Evolutionary conservation across 2,113 vertebrate genomes (phyloP).

Genomic region (Scatophagus argus): DNA sequence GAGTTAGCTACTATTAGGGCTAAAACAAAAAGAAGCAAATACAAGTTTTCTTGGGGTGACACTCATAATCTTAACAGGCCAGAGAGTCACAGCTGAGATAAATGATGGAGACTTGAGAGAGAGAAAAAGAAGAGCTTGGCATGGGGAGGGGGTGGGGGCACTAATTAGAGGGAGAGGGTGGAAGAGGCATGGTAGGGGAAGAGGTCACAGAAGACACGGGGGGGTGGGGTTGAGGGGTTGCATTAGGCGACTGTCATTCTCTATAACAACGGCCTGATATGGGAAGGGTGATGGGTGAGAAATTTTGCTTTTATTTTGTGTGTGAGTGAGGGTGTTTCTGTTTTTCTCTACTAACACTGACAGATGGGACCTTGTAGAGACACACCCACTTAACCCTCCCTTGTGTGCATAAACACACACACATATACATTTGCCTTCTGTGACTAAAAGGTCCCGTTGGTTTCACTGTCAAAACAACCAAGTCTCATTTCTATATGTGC

Average conservation of each 20-base stretch:
- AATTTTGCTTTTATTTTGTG: conserved; percentile 51
- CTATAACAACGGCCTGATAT: conserved; percentile 83
- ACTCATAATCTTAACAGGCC: conserved; percentile 27
- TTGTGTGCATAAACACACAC: conserved; percentile 14
- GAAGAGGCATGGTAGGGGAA: conserved; percentile 43
- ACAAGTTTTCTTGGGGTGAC: conserved; percentile 10
- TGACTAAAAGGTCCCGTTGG: not conserved
- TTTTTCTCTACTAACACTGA: conserved; percentile 44
- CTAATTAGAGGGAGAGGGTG: conserved; percentile 53
- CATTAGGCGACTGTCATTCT: conserved; percentile 74
- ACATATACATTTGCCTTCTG: conserved; percentile 12
- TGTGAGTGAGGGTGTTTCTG: conserved; percentile 21
- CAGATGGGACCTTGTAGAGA: conserved; percentile 66
- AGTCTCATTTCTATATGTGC: not conserved
- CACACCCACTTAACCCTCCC: conserved; percentile 41
- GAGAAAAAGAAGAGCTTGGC: conserved; percentile 14
- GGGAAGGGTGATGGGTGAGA: conserved; percentile 78
- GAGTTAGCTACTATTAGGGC: conserved; percentile 20
- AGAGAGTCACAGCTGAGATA: conserved; percentile 28
- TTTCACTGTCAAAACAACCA: not conserved
- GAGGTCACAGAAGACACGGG: conserved; percentile 56
- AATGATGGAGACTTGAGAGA: not conserved
- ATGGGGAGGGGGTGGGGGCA: not conserved
- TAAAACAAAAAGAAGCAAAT: conserved; percentile 20
- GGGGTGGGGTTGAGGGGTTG: too few relatives aligned